Evolutionary conservation across 1,140 invertebrate species (phyloP).

Genomic region (Pseudomyrmex pallidus): DNA sequence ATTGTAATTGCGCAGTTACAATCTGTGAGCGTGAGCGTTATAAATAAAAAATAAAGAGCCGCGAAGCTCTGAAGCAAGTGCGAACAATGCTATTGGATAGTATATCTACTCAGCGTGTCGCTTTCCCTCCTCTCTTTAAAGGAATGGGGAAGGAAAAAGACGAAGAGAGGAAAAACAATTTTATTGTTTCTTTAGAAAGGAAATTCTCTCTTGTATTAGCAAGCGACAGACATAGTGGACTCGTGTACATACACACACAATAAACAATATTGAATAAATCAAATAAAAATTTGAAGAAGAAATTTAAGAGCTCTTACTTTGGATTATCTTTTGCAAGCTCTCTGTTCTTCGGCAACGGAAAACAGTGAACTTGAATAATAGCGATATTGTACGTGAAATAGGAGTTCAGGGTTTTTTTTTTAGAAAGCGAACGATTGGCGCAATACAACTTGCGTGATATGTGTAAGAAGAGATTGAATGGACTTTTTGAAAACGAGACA

Average conservation of each 20-base stretch:
- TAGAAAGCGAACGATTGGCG: too few species aligned
- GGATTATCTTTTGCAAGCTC: too few species aligned
- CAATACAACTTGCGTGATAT: background rate
- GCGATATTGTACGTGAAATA: background rate
- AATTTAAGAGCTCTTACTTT: conserved; percentile 9
- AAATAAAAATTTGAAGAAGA: conserved; percentile 26
- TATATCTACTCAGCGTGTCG: conserved; percentile 57
- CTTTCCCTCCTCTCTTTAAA: conserved; percentile 19
- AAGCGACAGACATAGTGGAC: conserved; percentile 24
- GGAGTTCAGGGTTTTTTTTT: too few species aligned
- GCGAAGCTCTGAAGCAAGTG: conserved; percentile 53
- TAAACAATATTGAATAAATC: conserved; percentile 24
- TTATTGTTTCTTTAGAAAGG: conserved; percentile 28
- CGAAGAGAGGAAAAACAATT: conserved; percentile 43
- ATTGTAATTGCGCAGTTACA: conserved; percentile 58
- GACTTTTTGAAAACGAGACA: conserved; percentile 28
- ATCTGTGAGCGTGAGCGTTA: conserved; percentile 52
- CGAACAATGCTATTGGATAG: conserved; percentile 59
- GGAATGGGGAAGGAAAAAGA: conserved; percentile 19
- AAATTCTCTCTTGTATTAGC: conserved; percentile 45
- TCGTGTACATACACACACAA: background rate
- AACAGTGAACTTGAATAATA: background rate
- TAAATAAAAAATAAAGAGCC: conserved; percentile 61
- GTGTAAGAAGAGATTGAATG: background rate
- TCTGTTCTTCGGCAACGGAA: background rate